These are phyloP conservation scores for Tragelaphus buxtoni DNA, from an alignment of 2,113 vertebrate species.

Conservation along the genomic window DNA sequence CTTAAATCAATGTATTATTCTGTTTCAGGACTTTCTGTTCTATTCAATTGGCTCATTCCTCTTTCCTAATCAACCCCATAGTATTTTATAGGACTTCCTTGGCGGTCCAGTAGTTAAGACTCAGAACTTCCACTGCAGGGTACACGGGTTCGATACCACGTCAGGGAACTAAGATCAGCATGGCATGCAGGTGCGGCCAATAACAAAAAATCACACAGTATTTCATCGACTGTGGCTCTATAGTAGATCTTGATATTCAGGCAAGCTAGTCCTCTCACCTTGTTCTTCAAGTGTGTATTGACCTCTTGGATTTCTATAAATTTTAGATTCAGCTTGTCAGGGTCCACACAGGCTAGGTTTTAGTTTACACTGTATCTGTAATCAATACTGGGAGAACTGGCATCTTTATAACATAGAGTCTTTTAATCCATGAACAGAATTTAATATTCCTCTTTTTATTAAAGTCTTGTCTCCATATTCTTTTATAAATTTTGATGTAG, in stretches of 20 bases:
- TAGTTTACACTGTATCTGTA: background rate
- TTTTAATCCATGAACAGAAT: background rate
- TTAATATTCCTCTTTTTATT: background rate
- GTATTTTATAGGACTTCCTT: background rate
- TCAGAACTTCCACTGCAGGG: background rate
- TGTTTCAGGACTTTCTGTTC: background rate
- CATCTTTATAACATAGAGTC: background rate
- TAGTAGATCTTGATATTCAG: background rate
- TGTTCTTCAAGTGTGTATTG: background rate
- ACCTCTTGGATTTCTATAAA: background rate
- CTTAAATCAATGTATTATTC: background rate
- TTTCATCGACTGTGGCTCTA: background rate
- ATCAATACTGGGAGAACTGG: background rate
- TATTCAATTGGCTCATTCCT: background rate
- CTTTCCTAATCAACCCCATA: background rate
- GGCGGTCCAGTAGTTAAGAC: background rate
- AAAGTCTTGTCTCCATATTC: background rate
- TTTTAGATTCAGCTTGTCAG: background rate
- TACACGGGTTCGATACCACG: background rate
- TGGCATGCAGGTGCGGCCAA: fast-evolving
- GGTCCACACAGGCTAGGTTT: background rate
- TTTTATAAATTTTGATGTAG: background rate
- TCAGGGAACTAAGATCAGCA: background rate
- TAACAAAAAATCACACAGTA: background rate
- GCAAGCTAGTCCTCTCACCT: background rate